Conservation (phyloP, 1,140 invertebrate species). For the Drosophila tani region DNA sequence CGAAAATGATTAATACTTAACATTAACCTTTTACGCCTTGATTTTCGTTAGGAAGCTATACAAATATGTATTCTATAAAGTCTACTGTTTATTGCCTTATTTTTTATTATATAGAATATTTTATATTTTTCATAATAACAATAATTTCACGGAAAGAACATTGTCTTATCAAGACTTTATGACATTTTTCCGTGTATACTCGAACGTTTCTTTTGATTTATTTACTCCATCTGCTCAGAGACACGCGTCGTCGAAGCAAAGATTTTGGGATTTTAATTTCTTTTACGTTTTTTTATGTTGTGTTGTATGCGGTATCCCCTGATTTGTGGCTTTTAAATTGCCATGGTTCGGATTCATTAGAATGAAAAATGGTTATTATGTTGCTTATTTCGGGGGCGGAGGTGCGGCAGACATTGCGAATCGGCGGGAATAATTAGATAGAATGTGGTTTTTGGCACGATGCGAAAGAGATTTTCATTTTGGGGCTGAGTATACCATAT, state of each 20-base stretch:
- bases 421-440: conserved; percentile 57
- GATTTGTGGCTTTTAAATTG: conserved; percentile 81
- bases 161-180: not conserved
- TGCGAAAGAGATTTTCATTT: conserved; percentile 24
- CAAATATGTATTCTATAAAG: not conserved
- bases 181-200: not conserved
- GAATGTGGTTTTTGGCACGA: conserved; percentile 38
- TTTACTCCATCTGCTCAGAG: conserved; percentile 25
- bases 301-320: conserved; percentile 22
- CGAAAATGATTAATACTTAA: not conserved
- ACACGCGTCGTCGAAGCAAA: conserved; percentile 36
- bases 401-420: conserved; percentile 42
- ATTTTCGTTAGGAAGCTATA: not conserved
- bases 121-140: not conserved
- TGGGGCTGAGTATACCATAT: conserved; percentile 1
- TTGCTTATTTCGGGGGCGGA: conserved; percentile 40
- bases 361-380: conserved; percentile 65
- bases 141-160: not conserved
- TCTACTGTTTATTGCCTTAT: not conserved
- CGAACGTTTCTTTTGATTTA: conserved; percentile 21
- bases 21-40: too few species aligned
- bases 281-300: conserved; percentile 6
- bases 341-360: conserved; percentile 34
- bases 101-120: not conserved
- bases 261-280: conserved; percentile 42